Evolutionary conservation across 2,797 vertebrate species (phyloP).

Genomic region (Clarias fuscus): DNA sequence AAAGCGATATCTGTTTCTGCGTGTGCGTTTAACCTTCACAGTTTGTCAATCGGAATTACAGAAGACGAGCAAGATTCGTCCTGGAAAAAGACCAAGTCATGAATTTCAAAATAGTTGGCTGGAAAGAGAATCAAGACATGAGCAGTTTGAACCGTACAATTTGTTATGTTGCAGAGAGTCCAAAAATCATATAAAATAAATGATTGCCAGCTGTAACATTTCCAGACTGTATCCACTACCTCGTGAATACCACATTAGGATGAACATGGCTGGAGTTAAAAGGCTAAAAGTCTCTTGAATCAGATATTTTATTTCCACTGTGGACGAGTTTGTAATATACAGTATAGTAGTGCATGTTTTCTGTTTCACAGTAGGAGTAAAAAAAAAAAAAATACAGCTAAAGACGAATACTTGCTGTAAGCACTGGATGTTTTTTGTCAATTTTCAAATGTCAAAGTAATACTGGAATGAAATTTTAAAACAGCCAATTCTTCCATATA

Average conservation of each 20-base stretch:
- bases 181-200: constrained; percentile 3
- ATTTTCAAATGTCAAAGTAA: background rate
- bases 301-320: background rate
- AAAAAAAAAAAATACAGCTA: background rate
- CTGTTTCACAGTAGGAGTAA: background rate
- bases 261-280: constrained; percentile 1
- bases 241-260: background rate
- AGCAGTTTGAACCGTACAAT: background rate
- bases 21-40: constrained; percentile 17
- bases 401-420: background rate
- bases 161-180: constrained; percentile 9
- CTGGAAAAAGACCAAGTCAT: background rate
- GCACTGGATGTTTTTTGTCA: no score
- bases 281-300: background rate
- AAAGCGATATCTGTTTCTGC: background rate
- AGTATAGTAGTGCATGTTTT: background rate
- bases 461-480: background rate
- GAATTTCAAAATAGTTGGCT: constrained; percentile 1
- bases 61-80: background rate
- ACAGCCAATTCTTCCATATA: background rate
- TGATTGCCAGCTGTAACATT: constrained; percentile 1
- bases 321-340: background rate
- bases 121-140: constrained; percentile 16
- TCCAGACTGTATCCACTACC: background rate
- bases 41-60: background rate